Evolutionary conservation across 1,140 invertebrate genomes (phyloP).

Genomic region (Thalassaphorura encarpata): DNA sequence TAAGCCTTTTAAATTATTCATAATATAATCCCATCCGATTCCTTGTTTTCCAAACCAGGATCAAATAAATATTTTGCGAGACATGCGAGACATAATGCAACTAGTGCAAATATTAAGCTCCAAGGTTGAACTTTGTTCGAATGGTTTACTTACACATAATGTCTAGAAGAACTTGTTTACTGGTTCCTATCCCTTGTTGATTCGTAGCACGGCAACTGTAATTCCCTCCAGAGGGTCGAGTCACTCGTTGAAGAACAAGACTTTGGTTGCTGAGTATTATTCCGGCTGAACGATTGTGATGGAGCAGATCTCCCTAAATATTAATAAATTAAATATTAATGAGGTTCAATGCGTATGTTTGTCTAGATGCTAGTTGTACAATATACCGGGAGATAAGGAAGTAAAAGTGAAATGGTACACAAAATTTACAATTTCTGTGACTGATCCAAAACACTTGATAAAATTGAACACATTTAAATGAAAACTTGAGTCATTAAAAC

Average conservation of each 20-base stretch:
- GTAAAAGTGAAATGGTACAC: neutral
- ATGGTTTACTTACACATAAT: constrained; percentile 53
- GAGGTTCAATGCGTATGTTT: neutral
- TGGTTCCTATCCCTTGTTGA: constrained; percentile 45
- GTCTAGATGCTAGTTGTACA: neutral
- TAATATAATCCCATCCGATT: too few relatives aligned
- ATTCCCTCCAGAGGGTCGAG: constrained; percentile 46
- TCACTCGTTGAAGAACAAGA: constrained; percentile 52
- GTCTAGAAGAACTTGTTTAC: constrained; percentile 46
- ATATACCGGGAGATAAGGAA: neutral
- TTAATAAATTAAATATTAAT: constrained; percentile 26
- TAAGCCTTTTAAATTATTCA: too few relatives aligned
- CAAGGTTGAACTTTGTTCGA: too few relatives aligned
- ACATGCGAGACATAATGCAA: too few relatives aligned
- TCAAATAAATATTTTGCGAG: neutral
- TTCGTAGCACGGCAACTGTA: constrained; percentile 53
- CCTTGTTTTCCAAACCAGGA: neutral
- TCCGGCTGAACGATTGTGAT: constrained; percentile 52
- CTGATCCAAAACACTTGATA: neutral
- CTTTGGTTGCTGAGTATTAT: constrained; percentile 55
- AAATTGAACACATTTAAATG: neutral
- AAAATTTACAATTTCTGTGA: neutral
- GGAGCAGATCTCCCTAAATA: constrained; percentile 45
- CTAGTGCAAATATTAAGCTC: too few relatives aligned
- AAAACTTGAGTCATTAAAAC: too few relatives aligned